A percentile compares a stretch with the other conserved stretches of the same genome.
These are phyloP conservation scores for Steinernema carpocapsae DNA, from an alignment of 2,888 invertebrate species.

Conservation along the genomic window DNA sequence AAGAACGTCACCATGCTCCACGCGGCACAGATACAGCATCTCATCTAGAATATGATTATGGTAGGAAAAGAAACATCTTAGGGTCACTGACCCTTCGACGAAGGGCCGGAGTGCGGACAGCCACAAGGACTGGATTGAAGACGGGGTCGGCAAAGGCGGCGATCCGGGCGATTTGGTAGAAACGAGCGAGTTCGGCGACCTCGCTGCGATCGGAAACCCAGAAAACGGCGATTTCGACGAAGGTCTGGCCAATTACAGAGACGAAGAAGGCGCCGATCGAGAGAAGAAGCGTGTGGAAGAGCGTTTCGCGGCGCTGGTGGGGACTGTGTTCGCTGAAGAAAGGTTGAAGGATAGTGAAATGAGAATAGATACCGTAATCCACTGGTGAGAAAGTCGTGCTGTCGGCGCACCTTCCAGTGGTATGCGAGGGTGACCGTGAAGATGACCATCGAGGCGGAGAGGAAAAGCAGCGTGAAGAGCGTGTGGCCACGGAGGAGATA, in stretches of 20 bases:
- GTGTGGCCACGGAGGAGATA: constrained; percentile 62
- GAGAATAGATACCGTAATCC: constrained; percentile 33
- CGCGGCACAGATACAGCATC: constrained; percentile 40
- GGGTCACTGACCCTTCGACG: constrained; percentile 51
- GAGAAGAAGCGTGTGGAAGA: constrained; percentile 65
- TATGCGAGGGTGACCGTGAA: constrained; percentile 63
- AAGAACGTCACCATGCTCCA: constrained; percentile 38
- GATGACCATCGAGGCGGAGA: constrained; percentile 61
- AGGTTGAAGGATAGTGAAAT: neutral
- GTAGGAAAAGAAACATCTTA: neutral
- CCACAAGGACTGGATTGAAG: constrained; percentile 65
- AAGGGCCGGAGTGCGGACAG: constrained; percentile 63
- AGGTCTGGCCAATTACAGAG: constrained; percentile 63
- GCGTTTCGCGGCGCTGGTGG: constrained; percentile 62
- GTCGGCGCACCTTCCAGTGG: constrained; percentile 60
- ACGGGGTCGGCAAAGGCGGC: constrained; percentile 65
- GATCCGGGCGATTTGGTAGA: constrained; percentile 57
- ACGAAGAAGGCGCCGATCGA: constrained; percentile 64
- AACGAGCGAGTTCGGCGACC: constrained; percentile 48
- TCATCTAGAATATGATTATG: constrained; percentile 38
- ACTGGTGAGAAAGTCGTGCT: constrained; percentile 57
- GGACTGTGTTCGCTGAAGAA: constrained; percentile 58
- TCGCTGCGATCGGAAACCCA: constrained; percentile 64
- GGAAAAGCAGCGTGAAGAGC: constrained; percentile 63
- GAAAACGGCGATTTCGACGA: constrained; percentile 67